phyloP scores from a whole-genome alignment of 2,797 vertebrate genomes.

The Chiloscyllium punctatum region DNA sequence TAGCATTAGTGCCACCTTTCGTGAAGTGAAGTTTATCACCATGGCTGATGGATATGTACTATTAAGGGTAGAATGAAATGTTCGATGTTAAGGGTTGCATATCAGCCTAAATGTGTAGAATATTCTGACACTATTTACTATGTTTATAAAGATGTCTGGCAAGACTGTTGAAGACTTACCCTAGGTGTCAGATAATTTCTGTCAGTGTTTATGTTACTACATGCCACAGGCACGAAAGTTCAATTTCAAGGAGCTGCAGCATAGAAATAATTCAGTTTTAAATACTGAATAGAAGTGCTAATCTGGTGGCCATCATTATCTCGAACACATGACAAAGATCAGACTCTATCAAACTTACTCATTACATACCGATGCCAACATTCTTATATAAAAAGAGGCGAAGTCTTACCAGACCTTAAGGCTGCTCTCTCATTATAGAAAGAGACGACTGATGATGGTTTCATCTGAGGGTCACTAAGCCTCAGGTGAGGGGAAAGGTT shows the following conservation, averaged over 20 bases:
- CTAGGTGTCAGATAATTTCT: slow-evolving; percentile 9
- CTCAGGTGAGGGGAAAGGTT: no score
- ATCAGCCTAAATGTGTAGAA: background rate
- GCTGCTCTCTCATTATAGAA: no score
- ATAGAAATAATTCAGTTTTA: background rate
- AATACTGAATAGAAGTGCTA: background rate
- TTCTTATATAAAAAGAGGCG: background rate
- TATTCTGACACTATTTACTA: background rate
- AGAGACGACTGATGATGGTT: no score
- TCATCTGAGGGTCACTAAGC: no score
- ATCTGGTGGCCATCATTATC: background rate
- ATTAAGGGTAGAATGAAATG: background rate
- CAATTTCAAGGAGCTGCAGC: background rate
- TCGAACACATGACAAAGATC: background rate
- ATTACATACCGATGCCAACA: background rate
- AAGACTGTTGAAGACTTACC: background rate
- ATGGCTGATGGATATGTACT: background rate
- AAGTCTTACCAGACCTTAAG: no score
- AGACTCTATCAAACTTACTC: background rate
- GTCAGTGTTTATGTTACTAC: background rate
- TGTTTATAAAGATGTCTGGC: background rate
- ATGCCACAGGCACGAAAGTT: background rate
- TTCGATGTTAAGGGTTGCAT: background rate
- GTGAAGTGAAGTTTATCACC: background rate
- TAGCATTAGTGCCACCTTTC: background rate